These are phyloP conservation scores for Scopus umbretta DNA, from an alignment of 2,113 vertebrate species.

Conservation along the genomic window DNA sequence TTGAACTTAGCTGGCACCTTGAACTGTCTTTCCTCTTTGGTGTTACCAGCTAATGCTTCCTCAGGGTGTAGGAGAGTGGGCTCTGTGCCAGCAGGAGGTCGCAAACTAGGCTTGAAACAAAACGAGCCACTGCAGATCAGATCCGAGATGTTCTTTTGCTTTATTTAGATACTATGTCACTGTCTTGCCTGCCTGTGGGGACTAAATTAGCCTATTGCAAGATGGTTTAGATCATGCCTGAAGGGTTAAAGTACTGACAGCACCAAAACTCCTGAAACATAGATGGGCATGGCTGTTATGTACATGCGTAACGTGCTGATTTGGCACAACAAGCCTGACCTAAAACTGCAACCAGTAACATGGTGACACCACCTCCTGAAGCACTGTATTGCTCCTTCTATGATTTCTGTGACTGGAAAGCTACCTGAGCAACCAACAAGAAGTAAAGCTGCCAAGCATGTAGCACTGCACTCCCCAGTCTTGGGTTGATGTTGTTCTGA, in stretches of 20 bases:
- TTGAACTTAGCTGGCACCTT: background rate
- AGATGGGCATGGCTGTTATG: background rate
- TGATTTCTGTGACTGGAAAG: background rate
- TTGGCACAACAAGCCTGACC: background rate
- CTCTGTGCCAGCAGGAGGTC: background rate
- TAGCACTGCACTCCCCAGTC: background rate
- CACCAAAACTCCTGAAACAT: background rate
- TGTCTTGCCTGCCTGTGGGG: background rate
- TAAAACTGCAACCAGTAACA: background rate
- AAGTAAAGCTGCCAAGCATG: background rate
- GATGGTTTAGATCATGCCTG: background rate
- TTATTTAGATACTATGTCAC: background rate
- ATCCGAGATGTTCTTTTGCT: background rate
- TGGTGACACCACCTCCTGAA: background rate
- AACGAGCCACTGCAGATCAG: background rate
- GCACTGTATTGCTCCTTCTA: background rate
- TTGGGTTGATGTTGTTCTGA: background rate
- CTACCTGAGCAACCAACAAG: background rate
- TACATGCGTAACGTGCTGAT: background rate
- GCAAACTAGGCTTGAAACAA: background rate
- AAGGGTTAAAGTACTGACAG: background rate
- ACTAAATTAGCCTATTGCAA: background rate
- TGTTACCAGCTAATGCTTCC: background rate
- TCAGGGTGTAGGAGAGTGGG: accelerated
- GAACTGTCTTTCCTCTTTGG: background rate